These are phyloP conservation scores for Lepidurus packardi DNA, from an alignment of 1,140 invertebrate species.

Conservation along the genomic window DNA sequence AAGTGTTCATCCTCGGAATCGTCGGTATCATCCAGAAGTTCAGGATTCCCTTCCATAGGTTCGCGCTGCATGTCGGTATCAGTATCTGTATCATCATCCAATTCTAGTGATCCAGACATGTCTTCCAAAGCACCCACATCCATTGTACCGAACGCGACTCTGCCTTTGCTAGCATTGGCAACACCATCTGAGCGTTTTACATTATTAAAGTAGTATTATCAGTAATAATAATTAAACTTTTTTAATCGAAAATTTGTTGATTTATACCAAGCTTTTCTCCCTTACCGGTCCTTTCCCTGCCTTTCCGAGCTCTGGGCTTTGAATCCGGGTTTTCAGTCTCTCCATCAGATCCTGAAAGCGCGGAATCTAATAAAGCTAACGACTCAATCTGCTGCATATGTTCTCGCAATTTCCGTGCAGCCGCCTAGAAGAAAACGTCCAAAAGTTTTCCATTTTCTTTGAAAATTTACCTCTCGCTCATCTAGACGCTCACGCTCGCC, in stretches of 20 bases:
- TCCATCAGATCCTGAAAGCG: background rate
- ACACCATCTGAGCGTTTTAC: background rate
- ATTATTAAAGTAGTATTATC: background rate
- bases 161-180: background rate
- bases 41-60: background rate
- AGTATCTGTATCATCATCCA: background rate
- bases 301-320: background rate
- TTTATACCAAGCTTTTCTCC: background rate
- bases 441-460: background rate
- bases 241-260: background rate
- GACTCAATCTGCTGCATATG: slow-evolving; percentile 30
- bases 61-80: background rate
- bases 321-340: background rate
- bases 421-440: slow-evolving; percentile 20
- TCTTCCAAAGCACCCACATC: background rate
- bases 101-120: background rate
- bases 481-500: slow-evolving; percentile 61
- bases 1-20: slow-evolving; percentile 9
- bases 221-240: background rate
- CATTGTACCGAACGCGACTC: slow-evolving; percentile 5
- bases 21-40: background rate
- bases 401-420: slow-evolving; percentile 32
- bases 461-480: slow-evolving; percentile 44
- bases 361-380: background rate
- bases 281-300: background rate